phyloP scores from a whole-genome alignment of 2,113 vertebrate genomes.

The Ictalurus furcatus region DNA sequence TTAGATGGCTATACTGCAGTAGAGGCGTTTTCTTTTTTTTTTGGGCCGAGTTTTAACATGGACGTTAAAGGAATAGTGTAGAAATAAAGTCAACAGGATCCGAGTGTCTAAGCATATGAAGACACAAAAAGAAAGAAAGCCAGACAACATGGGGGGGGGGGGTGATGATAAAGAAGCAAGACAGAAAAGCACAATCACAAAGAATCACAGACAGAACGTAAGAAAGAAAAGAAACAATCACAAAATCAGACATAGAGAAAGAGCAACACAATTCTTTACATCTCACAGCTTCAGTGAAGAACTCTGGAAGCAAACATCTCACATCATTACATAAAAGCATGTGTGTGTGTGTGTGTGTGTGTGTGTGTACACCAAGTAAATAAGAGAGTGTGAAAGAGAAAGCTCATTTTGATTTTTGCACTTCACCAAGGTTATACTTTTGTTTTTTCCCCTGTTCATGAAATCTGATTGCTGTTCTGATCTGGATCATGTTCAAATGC shows the following conservation, averaged over 20 bases:
- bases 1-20: not conserved
- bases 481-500: not conserved
- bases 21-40: not conserved
- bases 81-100: not conserved
- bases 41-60: not conserved
- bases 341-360: too few relatives aligned
- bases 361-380: too few relatives aligned
- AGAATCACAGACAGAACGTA: too few relatives aligned
- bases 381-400: not conserved
- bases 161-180: too few relatives aligned
- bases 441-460: not conserved
- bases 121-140: too few relatives aligned
- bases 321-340: not conserved
- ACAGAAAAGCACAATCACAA: not conserved
- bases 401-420: not conserved
- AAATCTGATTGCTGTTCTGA: not conserved
- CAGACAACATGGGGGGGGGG: too few relatives aligned
- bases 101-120: not conserved
- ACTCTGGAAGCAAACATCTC: not conserved
- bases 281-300: not conserved
- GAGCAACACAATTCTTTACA: not conserved
- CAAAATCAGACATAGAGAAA: too few relatives aligned
- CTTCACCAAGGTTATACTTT: not conserved
- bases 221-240: not conserved
- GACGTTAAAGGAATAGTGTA: not conserved